Evolutionary conservation across 2,113 vertebrate species (phyloP).

Genomic region (Craseonycteris thonglongyai): DNA sequence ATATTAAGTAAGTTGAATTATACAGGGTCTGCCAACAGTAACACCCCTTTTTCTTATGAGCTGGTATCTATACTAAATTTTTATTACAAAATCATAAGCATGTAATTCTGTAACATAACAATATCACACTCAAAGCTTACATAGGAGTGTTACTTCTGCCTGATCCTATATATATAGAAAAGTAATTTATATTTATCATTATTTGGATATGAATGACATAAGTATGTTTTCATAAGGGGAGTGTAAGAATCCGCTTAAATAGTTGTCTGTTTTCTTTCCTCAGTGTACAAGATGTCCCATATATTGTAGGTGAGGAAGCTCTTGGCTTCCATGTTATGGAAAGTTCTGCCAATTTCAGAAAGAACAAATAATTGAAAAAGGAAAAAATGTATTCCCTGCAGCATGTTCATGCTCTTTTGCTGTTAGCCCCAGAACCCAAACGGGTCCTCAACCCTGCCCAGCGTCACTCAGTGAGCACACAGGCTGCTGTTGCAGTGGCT

Average conservation of each 20-base stretch:
- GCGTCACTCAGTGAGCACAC: not conserved
- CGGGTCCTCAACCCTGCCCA: not conserved
- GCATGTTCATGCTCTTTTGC: not conserved
- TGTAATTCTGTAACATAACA: too few relatives aligned
- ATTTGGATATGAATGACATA: not conserved
- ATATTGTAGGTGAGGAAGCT: not conserved
- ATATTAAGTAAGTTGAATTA: not conserved
- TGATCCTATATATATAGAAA: too few relatives aligned
- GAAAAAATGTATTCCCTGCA: not conserved
- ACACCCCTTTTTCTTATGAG: too few relatives aligned
- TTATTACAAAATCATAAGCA: too few relatives aligned
- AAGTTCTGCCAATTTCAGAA: not conserved
- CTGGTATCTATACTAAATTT: too few relatives aligned
- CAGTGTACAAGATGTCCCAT: not conserved
- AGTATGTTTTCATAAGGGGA: not conserved
- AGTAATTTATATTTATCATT: not conserved
- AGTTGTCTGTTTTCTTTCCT: not conserved
- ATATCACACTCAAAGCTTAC: too few relatives aligned
- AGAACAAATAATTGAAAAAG: not conserved
- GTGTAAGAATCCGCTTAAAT: not conserved
- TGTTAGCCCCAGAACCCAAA: not conserved
- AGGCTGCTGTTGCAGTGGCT: not conserved
- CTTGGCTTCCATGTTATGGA: not conserved
- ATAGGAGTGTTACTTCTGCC: too few relatives aligned
- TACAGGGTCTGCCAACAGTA: too few relatives aligned